Conservation (phyloP, 2,888 invertebrate species). For the Ypsolopha sequella region DNA sequence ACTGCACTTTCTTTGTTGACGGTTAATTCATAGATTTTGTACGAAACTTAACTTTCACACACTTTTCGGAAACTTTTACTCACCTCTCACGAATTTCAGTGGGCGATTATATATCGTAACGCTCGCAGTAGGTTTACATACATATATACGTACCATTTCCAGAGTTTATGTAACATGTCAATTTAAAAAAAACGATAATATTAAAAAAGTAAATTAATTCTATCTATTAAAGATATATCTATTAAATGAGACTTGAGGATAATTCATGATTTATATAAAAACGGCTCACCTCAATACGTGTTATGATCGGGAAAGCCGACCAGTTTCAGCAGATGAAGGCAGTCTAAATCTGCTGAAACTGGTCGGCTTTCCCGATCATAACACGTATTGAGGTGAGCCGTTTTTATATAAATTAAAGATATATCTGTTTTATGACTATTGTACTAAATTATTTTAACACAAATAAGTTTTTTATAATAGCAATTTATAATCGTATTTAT, state of each 20-base stretch:
- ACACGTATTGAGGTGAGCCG: too few species aligned
- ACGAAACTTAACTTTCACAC: background rate
- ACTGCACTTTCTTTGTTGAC: too few species aligned
- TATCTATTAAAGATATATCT: background rate
- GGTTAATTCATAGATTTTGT: background rate
- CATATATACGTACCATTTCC: background rate
- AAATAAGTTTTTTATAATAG: background rate
- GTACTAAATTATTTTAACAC: too few species aligned
- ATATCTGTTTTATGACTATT: too few species aligned
- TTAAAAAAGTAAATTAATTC: background rate
- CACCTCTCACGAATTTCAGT: background rate
- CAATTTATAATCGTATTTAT: background rate
- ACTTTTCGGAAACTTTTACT: background rate
- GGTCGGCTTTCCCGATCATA: too few species aligned
- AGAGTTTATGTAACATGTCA: constrained; percentile 4
- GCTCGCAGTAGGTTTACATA: background rate
- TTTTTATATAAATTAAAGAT: too few species aligned
- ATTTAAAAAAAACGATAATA: background rate
- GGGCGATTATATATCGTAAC: background rate
- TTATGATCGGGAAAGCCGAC: too few species aligned
- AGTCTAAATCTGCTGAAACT: too few species aligned
- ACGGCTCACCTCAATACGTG: too few species aligned
- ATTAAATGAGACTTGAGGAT: too few species aligned
- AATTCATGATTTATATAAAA: too few species aligned
- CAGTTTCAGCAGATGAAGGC: too few species aligned